Evolutionary conservation across 2,113 vertebrate species (phyloP).

Genomic region (Bombycilla garrulus): DNA sequence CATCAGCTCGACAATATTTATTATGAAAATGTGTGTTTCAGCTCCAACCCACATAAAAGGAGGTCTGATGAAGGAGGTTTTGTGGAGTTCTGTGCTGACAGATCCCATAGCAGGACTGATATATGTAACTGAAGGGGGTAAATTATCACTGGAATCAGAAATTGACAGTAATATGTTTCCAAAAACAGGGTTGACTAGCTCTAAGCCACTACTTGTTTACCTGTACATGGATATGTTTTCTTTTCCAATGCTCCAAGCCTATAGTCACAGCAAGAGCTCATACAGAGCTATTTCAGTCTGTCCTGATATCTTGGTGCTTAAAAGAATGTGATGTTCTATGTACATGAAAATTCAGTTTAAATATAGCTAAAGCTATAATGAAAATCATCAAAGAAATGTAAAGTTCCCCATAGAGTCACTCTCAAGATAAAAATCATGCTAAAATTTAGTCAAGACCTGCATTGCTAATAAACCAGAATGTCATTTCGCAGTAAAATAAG

Average conservation of each 20-base stretch:
- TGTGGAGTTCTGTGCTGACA: not conserved
- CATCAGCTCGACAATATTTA: conserved; percentile 15
- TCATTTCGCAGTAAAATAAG: conserved; percentile 31
- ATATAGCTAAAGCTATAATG: conserved; percentile 22
- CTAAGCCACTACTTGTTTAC: not conserved
- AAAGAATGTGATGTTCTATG: conserved; percentile 8
- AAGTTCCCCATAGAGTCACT: conserved; percentile 4
- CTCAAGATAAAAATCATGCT: conserved; percentile 29
- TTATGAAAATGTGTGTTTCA: not conserved
- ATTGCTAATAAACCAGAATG: conserved; percentile 51
- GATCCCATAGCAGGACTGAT: not conserved
- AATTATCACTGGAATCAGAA: not conserved
- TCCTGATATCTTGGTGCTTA: not conserved
- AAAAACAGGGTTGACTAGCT: not conserved
- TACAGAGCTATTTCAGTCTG: not conserved
- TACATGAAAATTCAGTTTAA: conserved; percentile 35
- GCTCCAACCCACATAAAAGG: not conserved
- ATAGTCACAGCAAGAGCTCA: not conserved
- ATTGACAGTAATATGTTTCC: not conserved
- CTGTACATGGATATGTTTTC: not conserved
- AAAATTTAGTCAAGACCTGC: conserved; percentile 36
- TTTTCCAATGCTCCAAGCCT: not conserved
- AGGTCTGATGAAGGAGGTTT: not conserved
- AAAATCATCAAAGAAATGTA: conserved; percentile 24
- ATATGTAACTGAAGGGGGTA: not conserved